Percentiles rank a stretch among this genome's conserved stretches.
Conservation (phyloP, 2,888 invertebrate species). For the Dynastes grantii region DNA sequence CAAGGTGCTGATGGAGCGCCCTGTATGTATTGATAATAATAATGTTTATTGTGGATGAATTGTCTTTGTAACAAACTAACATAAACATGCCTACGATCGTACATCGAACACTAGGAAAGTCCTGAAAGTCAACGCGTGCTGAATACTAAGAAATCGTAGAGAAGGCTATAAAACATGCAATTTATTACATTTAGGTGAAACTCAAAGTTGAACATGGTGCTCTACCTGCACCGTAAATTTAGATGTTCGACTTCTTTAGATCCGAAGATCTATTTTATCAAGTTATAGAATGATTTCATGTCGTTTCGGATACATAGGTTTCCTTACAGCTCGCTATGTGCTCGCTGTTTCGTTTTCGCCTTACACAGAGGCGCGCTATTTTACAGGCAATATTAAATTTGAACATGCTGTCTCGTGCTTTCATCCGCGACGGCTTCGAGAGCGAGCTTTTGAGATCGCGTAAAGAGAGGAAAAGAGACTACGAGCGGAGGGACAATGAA, state of each 20-base stretch:
- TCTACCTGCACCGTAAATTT: not conserved
- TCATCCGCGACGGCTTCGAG: constrained; percentile 14
- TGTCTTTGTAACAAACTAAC: no score
- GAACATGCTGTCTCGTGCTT: constrained; percentile 29
- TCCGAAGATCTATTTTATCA: not conserved
- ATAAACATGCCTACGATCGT: no score
- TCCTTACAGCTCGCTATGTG: not conserved
- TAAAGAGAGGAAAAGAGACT: constrained; percentile 20
- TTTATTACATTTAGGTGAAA: not conserved
- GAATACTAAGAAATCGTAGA: no score
- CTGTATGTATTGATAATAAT: no score
- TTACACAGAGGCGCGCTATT: constrained; percentile 13
- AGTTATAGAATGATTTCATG: not conserved
- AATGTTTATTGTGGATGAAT: no score
- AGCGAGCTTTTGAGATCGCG: constrained; percentile 27
- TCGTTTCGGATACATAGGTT: constrained; percentile 3
- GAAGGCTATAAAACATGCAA: not conserved
- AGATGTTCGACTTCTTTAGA: not conserved
- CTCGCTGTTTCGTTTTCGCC: constrained; percentile 5
- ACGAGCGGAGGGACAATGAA: constrained; percentile 43
- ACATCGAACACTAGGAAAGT: no score
- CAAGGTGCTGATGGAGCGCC: no score
- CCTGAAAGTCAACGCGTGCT: no score
- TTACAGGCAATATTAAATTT: constrained; percentile 43
- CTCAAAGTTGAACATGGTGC: not conserved